Evolutionary conservation across 2,888 invertebrate genomes (phyloP).

Genomic region (Agrochola lota): DNA sequence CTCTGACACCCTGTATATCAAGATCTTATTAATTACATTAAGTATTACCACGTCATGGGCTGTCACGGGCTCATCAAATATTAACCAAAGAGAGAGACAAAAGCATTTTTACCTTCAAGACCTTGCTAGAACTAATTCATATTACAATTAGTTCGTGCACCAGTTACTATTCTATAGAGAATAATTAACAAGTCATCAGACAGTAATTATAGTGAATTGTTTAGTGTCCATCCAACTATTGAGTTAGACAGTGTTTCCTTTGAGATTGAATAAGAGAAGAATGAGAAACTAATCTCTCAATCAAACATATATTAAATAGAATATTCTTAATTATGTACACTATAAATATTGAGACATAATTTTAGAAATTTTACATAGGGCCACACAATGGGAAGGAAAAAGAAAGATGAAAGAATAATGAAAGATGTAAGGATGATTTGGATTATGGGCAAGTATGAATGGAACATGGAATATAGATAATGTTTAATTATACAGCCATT

Average conservation of each 20-base stretch:
- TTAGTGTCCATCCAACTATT: constrained; percentile 33
- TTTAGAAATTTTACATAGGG: no score
- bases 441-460: neutral
- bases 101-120: constrained; percentile 11
- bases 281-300: neutral
- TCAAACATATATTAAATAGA: neutral
- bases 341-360: no score
- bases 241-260: constrained; percentile 26
- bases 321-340: no score
- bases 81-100: neutral
- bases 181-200: constrained; percentile 52
- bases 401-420: no score
- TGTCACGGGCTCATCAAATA: neutral
- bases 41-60: no score
- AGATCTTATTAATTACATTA: neutral
- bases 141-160: constrained; percentile 43
- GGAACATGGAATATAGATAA: neutral
- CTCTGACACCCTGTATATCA: no score
- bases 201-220: constrained; percentile 61
- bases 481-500: no score
- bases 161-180: constrained; percentile 34
- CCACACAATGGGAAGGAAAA: no score
- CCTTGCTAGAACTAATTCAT: constrained; percentile 41
- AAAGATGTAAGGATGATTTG: neutral
- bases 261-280: constrained; percentile 35